phyloP scores from a whole-genome alignment of 2,888 invertebrate genomes.

The Apodemia hepburni region DNA sequence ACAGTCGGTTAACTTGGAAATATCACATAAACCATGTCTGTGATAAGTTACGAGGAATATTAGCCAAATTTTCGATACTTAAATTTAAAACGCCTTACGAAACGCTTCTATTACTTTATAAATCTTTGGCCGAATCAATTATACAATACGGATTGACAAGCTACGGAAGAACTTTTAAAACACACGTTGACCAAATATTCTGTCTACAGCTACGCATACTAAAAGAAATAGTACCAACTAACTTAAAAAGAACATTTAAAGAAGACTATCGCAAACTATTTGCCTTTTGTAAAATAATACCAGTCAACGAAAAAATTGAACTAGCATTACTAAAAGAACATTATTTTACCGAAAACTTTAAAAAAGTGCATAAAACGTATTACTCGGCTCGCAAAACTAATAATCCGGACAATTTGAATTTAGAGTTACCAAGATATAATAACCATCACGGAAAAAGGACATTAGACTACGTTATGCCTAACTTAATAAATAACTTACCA shows the following conservation, averaged over 20 bases:
- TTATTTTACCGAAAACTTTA: no score
- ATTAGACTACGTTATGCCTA: no score
- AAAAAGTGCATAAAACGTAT: no score
- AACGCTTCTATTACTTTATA: neutral
- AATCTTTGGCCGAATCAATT: neutral
- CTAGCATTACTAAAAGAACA: no score
- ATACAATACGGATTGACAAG: neutral
- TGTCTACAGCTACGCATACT: neutral
- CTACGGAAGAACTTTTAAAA: neutral
- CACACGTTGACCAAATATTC: neutral
- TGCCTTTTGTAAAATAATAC: neutral
- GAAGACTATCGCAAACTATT: neutral
- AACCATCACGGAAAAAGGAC: no score
- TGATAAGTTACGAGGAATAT: constrained; percentile 21
- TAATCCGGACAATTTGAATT: no score
- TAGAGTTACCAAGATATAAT: no score
- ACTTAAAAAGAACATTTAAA: neutral
- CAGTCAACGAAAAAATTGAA: neutral
- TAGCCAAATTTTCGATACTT: constrained; percentile 21
- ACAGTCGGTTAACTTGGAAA: constrained; percentile 21
- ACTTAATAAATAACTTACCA: no score
- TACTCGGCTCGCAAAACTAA: no score
- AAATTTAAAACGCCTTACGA: constrained; percentile 23
- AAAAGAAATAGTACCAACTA: neutral
- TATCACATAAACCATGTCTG: constrained; percentile 20